These are phyloP conservation scores for Marasmarcha lunaedactyla DNA, from an alignment of 2,888 invertebrate species.

Conservation along the genomic window DNA sequence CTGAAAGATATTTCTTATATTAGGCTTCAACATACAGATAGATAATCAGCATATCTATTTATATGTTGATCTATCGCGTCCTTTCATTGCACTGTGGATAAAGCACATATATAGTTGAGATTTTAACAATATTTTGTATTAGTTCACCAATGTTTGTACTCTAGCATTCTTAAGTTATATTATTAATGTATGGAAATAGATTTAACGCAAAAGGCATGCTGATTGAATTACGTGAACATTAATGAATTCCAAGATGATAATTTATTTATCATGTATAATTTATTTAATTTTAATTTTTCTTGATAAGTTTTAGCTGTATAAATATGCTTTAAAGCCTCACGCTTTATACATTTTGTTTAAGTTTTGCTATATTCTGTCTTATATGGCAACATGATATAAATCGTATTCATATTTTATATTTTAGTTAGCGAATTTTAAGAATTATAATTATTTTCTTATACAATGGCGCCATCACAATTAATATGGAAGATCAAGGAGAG, in stretches of 20 bases:
- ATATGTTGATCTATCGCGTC: too few relatives aligned
- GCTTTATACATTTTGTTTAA: slow-evolving; percentile 34
- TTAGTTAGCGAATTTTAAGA: slow-evolving; percentile 62
- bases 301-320: slow-evolving; percentile 55
- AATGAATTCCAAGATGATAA: slow-evolving; percentile 18
- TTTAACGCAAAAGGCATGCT: slow-evolving; percentile 1
- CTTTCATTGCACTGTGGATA: slow-evolving; percentile 45
- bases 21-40: too few relatives aligned
- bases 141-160: not conserved
- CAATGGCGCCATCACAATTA: slow-evolving; percentile 59
- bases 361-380: slow-evolving; percentile 38
- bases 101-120: slow-evolving; percentile 30
- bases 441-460: slow-evolving; percentile 26
- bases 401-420: slow-evolving; percentile 38
- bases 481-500: slow-evolving; percentile 39
- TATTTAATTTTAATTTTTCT: slow-evolving; percentile 39
- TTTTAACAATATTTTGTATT: slow-evolving; percentile 4
- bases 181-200: slow-evolving; percentile 24
- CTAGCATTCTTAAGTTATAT: slow-evolving; percentile 16
- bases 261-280: slow-evolving; percentile 45
- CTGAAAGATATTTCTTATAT: too few relatives aligned
- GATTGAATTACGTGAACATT: slow-evolving; percentile 6
- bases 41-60: too few relatives aligned
- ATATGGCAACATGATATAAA: slow-evolving; percentile 43
- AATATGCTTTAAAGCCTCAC: slow-evolving; percentile 29